Evolutionary conservation across 2,888 invertebrate species (phyloP), one percentile per base, ranked within the genome.

Genomic region (Dioctria linearis): DNA sequence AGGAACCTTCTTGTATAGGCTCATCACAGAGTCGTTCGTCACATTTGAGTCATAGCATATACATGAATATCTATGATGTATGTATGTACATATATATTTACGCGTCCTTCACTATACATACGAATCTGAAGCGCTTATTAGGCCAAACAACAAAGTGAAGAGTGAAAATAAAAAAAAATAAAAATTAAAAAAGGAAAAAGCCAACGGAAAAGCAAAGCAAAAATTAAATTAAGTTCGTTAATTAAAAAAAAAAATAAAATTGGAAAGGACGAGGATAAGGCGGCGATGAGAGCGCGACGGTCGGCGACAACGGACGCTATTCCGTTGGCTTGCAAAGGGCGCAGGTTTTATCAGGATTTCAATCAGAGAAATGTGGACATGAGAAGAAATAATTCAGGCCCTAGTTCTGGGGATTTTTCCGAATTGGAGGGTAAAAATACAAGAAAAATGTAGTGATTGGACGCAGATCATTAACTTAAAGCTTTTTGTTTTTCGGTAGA

Each of bases 211-310:
- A 73, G 80, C 71, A 71, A 80, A 80, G 54, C 57, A 71, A 80
- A 80, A 73, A 71, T 71, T 71, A 80, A 80, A 80, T 80, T 80
- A 80, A 80, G 71, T 80, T 80, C 80, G 80, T 80, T 80, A 80
- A 80, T 80, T 80, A 80, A 80, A 80, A 25, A 25, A 80, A 79
- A 79, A 63, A n/a, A n/a, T n/a, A n/a, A 67, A 57, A 54, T 54
- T 57, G 57, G 40, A 25, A 25, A 54, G 73, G 57, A 42, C 57
- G 57, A 73, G 40, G 43, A 8, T 42, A 46, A 63, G 63, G 49
- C 37, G 73, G 40, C 39, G 49, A 25, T 25, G 25, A 25, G 25
- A 2, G 25, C 25, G 25, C 25, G 25, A 25, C 25, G 25, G 25
- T 25, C 25, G 25, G 25, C 25, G 25, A 25, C 25, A 2, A 25